Evolutionary conservation across 2,113 vertebrate genomes (phyloP).

Genomic region (Oplegnathus fasciatus): DNA sequence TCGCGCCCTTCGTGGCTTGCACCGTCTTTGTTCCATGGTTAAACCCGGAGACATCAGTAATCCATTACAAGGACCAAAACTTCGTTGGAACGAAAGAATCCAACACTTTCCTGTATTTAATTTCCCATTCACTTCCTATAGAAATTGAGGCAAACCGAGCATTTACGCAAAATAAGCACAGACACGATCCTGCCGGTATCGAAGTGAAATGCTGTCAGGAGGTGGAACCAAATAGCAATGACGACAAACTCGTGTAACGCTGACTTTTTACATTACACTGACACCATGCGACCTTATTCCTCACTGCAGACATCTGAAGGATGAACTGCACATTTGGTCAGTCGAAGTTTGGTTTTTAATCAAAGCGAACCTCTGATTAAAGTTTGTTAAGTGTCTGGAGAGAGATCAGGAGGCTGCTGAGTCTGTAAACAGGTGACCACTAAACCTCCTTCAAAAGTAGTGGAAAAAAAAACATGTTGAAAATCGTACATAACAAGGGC

Average conservation of each 20-base stretch:
- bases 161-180: neutral
- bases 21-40: constrained; percentile 78
- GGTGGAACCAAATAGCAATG: constrained; percentile 22
- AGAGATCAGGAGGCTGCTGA: neutral
- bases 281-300: constrained; percentile 60
- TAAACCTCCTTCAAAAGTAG: neutral
- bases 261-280: constrained; percentile 50
- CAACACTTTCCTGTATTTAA: accelerated
- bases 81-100: neutral
- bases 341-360: too few species aligned
- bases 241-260: neutral
- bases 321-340: too few species aligned
- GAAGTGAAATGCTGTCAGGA: neutral
- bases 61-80: neutral
- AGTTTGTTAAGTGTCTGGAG: neutral
- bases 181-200: accelerated
- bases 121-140: neutral
- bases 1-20: neutral
- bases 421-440: neutral
- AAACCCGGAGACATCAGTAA: neutral
- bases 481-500: neutral
- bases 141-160: accelerated
- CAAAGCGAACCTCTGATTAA: neutral
- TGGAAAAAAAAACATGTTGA: neutral
- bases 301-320: neutral